Evolutionary conservation across 2,113 vertebrate species (phyloP), one percentile per base, ranked within the genome.

Genomic region (Oncorhynchus kisutch): DNA sequence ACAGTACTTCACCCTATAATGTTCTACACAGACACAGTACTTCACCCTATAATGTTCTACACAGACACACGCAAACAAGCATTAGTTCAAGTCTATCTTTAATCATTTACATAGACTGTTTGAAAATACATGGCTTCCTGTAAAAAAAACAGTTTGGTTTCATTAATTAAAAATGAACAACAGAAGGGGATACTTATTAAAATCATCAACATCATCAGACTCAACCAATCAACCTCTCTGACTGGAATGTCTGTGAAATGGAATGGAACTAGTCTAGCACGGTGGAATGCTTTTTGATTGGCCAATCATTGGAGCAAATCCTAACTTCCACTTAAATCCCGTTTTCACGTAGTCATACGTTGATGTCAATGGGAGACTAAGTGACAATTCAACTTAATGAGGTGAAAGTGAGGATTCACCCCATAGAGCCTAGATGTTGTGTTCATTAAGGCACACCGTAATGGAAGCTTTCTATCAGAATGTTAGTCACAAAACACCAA

Each of bases 401-500:
- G 54, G 54, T 66, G 73, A 39, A 2, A 45, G 34, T 77, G 60
- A 39, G 9, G 45, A 12, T 22, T 25, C 9, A 14, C 8, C 16
- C 39, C 8, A 22, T n/a, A 59, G 27, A 64, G 22, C 20, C 9
- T 20, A 62, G 20, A n/a, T 11, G 60, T 11, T 22, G 3, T 8
- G 22, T 64, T 64, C 20, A 64, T 64, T n/a, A 25, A 64, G 24
- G 60, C 60, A 64, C 22, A n/a, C 22, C 9, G 2, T 9, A 24
- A 22, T 9, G 22, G 13, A 54, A 24, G 5, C 1, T 18, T 7
- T 75, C 60, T 78, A 11, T 62, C 54, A 22, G 27, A 70, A 48
- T 81, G 78, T 88, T 86, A 85, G 81, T 86, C 72, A 84, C 70
- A 86, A 84, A 78, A 75, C 85, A 67, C 62, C 84, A 82, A 86